A percentile compares a stretch with the other conserved stretches of the same genome.
These are phyloP conservation scores for Polypterus senegalus DNA, from an alignment of 2,113 vertebrate species.

Conservation along the genomic window DNA sequence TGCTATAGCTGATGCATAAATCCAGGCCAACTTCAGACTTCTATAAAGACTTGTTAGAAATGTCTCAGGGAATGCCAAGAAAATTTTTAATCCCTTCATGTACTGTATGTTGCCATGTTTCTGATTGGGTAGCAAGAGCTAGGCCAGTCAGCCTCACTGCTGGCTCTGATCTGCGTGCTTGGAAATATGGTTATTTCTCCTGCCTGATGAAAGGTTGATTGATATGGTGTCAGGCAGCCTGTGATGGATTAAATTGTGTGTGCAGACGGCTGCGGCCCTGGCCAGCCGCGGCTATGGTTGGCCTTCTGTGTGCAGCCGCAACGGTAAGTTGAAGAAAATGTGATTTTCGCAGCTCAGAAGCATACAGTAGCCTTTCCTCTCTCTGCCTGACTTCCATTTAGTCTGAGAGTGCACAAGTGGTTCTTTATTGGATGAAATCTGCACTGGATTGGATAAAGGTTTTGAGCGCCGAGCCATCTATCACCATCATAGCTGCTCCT, in stretches of 20 bases:
- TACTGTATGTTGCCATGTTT: background rate
- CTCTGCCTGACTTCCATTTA: slow-evolving; percentile 66
- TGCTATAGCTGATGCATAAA: too few species aligned
- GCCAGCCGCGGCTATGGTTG: slow-evolving; percentile 61
- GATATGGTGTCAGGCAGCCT: slow-evolving; percentile 84
- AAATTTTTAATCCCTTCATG: too few species aligned
- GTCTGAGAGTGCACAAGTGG: slow-evolving; percentile 71
- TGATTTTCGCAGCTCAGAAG: slow-evolving; percentile 71
- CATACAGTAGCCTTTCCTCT: slow-evolving; percentile 59
- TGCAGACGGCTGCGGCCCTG: slow-evolving; percentile 75
- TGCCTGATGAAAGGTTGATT: slow-evolving; percentile 99
- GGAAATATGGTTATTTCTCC: slow-evolving; percentile 89
- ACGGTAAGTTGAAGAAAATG: slow-evolving; percentile 62
- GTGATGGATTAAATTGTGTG: slow-evolving; percentile 98
- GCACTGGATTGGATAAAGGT: slow-evolving; percentile 69
- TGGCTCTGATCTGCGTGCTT: slow-evolving; percentile 79
- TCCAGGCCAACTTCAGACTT: too few species aligned
- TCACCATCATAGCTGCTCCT: slow-evolving; percentile 61
- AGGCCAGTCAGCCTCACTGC: slow-evolving; percentile 32
- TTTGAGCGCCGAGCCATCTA: slow-evolving; percentile 69
- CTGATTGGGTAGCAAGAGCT: slow-evolving; percentile 30
- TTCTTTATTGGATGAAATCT: slow-evolving; percentile 76
- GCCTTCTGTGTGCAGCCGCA: slow-evolving; percentile 47
- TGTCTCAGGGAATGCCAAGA: too few species aligned
- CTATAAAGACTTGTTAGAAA: too few species aligned